These are phyloP conservation scores for Zaprionus nigranus DNA, from an alignment of 1,140 invertebrate species.

Conservation along the genomic window DNA sequence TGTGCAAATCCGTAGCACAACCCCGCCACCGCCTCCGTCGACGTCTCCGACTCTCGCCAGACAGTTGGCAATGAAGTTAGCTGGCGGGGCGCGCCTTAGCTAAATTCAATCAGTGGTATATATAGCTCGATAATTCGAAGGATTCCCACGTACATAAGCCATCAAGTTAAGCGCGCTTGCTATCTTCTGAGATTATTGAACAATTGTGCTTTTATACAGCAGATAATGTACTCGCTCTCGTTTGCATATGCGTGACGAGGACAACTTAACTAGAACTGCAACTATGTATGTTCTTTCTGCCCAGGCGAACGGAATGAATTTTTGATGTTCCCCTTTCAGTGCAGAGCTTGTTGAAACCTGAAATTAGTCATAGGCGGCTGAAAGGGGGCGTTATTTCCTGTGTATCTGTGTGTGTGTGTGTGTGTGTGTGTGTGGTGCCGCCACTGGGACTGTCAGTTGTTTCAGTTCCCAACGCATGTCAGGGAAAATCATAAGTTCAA, in stretches of 20 bases:
- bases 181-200: constrained; percentile 2
- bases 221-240: neutral
- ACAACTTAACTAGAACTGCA: neutral
- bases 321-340: constrained; percentile 61
- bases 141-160: constrained; percentile 37
- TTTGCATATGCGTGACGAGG: constrained; percentile 66
- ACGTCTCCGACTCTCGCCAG: neutral
- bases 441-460: constrained; percentile 60
- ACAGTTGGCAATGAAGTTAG: constrained; percentile 31
- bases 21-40: neutral
- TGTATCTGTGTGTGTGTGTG: too few relatives aligned
- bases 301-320: constrained; percentile 63
- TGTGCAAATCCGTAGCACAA: neutral
- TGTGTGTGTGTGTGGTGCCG: too few relatives aligned
- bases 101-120: constrained; percentile 39
- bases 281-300: constrained; percentile 18
- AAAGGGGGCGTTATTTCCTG: neutral
- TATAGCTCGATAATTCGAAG: constrained; percentile 67
- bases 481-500: constrained; percentile 17
- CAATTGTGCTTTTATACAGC: constrained; percentile 10
- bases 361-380: constrained; percentile 24
- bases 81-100: neutral
- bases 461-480: constrained; percentile 73
- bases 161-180: constrained; percentile 56
- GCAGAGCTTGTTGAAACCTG: constrained; percentile 32